A percentile compares a stretch with the other conserved stretches of the same genome.
phyloP scores from a whole-genome alignment of 2,888 invertebrate genomes.

The Drosophila helvetica region DNA sequence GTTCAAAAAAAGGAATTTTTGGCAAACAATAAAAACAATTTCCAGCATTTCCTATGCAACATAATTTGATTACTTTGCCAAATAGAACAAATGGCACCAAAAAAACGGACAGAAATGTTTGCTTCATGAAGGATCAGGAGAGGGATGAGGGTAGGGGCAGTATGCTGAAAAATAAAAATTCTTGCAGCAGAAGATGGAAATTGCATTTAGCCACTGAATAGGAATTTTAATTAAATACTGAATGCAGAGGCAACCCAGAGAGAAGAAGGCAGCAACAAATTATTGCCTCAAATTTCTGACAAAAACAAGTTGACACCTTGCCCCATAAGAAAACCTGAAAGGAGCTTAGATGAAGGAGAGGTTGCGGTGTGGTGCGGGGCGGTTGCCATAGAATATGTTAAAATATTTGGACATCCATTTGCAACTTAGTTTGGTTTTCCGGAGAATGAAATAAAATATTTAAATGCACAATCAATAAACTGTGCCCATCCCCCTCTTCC shows the following conservation, averaged over 20 bases:
- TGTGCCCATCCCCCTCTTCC: constrained; percentile 9
- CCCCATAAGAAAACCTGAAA: neutral
- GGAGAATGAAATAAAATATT: constrained; percentile 72
- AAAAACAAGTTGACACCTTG: constrained; percentile 6
- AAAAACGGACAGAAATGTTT: constrained; percentile 24
- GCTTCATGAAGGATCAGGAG: constrained; percentile 2
- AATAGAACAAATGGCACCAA: constrained; percentile 8
- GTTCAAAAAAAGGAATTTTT: constrained; percentile 13
- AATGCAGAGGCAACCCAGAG: constrained; percentile 30
- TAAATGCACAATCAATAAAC: constrained; percentile 74
- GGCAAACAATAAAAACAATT: constrained; percentile 32
- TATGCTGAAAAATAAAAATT: neutral
- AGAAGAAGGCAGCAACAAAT: constrained; percentile 37
- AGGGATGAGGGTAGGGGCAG: neutral
- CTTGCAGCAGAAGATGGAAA: constrained; percentile 18
- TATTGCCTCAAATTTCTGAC: constrained; percentile 55
- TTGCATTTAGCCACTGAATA: constrained; percentile 51
- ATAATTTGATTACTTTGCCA: constrained; percentile 43
- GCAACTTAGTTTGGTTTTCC: constrained; percentile 32
- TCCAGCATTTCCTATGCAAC: constrained; percentile 19
- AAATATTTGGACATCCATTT: constrained; percentile 35
- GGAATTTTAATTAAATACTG: constrained; percentile 71
- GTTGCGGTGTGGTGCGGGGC: too few species aligned
- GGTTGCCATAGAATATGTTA: constrained; percentile 20
- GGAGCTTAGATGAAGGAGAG: neutral